phyloP scores from a whole-genome alignment of 2,113 vertebrate genomes.

The Turdus rufiventris region DNA sequence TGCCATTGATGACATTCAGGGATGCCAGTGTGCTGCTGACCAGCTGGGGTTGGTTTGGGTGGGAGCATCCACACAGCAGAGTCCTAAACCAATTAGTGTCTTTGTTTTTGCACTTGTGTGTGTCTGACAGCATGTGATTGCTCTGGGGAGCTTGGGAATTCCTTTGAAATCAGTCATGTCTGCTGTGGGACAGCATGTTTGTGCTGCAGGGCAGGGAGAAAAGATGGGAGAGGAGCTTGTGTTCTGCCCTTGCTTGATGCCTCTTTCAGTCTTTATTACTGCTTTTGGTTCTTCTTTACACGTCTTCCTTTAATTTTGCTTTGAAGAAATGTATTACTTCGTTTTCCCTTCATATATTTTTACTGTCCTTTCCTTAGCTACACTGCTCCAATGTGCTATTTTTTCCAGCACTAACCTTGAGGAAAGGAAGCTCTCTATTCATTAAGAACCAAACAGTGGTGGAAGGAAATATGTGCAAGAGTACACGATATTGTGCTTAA shows the following conservation, averaged over 20 bases:
- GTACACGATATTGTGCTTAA: background rate
- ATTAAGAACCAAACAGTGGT: background rate
- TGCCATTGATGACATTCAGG: background rate
- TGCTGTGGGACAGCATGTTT: background rate
- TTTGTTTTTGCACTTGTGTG: background rate
- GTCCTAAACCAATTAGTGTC: background rate
- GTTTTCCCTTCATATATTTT: background rate
- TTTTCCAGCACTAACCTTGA: background rate
- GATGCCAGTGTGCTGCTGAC: background rate
- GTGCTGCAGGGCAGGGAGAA: background rate
- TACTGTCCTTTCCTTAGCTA: background rate
- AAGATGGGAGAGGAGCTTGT: background rate
- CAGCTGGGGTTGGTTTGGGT: background rate
- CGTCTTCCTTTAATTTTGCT: background rate
- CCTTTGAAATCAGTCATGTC: constrained; percentile 4
- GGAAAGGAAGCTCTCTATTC: background rate
- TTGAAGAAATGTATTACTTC: background rate
- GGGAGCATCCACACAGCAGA: background rate
- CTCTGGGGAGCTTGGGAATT: background rate
- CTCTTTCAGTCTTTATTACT: background rate
- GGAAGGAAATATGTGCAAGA: background rate
- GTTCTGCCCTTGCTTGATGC: background rate
- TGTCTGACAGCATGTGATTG: background rate
- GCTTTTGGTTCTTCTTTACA: background rate
- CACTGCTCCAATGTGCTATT: background rate